Evolutionary conservation across 1,140 invertebrate species (phyloP).

Genomic region (Heliothis virescens): DNA sequence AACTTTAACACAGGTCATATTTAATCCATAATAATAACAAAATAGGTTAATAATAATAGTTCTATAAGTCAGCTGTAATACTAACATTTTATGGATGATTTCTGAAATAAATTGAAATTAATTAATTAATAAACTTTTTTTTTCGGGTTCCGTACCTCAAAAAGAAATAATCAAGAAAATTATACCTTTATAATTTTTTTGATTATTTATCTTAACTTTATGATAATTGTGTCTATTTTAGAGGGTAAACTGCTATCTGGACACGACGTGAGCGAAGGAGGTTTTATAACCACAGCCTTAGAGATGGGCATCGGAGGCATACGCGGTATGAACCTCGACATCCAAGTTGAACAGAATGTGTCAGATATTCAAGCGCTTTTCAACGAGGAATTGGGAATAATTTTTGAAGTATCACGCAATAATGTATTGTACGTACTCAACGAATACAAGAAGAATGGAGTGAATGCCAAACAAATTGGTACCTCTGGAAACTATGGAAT

Average conservation of each 20-base stretch:
- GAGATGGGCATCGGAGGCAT: slow-evolving; percentile 99
- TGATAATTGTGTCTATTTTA: slow-evolving; percentile 69
- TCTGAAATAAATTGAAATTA: no score
- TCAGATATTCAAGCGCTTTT: slow-evolving; percentile 91
- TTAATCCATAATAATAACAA: no score
- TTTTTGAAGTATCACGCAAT: slow-evolving; percentile 92
- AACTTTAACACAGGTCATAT: no score
- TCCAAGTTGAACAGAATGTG: slow-evolving; percentile 86
- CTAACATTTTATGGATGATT: no score
- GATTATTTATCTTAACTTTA: background rate
- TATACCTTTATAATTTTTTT: no score
- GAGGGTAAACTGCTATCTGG: slow-evolving; percentile 93
- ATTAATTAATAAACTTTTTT: no score
- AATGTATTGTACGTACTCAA: slow-evolving; percentile 88
- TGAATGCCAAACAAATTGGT: slow-evolving; percentile 92
- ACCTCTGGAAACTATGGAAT: slow-evolving; percentile 89
- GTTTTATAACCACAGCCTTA: slow-evolving; percentile 94
- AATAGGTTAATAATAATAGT: no score
- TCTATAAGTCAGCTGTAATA: no score
- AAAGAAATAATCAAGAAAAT: no score
- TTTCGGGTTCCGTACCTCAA: no score
- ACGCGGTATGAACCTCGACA: slow-evolving; percentile 91
- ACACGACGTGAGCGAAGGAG: slow-evolving; percentile 99
- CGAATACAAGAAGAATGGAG: slow-evolving; percentile 87
- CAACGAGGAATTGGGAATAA: slow-evolving; percentile 96